These are phyloP conservation scores for Bombus difficillimus DNA, from an alignment of 1,140 invertebrate species.

Conservation along the genomic window DNA sequence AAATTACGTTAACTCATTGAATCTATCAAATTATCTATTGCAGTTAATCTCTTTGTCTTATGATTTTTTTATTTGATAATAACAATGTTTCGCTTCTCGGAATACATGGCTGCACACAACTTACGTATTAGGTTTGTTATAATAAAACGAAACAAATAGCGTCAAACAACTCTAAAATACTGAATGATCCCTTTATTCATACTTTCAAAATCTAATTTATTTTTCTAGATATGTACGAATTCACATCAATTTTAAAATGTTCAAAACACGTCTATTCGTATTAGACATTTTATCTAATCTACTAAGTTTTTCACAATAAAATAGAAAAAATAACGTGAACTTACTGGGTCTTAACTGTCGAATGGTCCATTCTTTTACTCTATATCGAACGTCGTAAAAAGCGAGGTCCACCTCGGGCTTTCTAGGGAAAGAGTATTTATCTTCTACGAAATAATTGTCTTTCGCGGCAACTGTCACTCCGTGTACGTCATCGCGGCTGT, in stretches of 20 bases:
- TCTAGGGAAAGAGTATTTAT: constrained; percentile 79
- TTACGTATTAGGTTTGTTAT: too few species aligned
- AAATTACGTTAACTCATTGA: too few species aligned
- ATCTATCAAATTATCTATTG: too few species aligned
- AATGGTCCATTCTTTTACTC: constrained; percentile 76
- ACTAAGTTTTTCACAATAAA: neutral
- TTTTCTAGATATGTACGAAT: neutral
- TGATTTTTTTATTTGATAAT: too few species aligned
- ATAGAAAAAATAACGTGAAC: neutral
- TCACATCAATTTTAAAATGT: neutral
- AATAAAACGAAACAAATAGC: too few species aligned
- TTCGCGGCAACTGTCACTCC: constrained; percentile 67
- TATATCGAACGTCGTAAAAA: constrained; percentile 75
- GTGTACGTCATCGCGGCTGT: constrained; percentile 71
- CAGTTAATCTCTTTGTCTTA: too few species aligned
- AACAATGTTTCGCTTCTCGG: too few species aligned
- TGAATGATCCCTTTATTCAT: too few species aligned
- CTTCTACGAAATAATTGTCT: constrained; percentile 76
- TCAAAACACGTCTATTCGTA: neutral
- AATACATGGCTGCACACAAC: too few species aligned
- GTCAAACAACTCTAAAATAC: too few species aligned
- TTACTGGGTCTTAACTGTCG: constrained; percentile 73
- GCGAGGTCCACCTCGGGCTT: constrained; percentile 78
- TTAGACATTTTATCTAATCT: neutral
- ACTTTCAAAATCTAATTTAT: neutral